Conservation (phyloP, 2,888 invertebrate species). For the Watsonalla binaria region DNA sequence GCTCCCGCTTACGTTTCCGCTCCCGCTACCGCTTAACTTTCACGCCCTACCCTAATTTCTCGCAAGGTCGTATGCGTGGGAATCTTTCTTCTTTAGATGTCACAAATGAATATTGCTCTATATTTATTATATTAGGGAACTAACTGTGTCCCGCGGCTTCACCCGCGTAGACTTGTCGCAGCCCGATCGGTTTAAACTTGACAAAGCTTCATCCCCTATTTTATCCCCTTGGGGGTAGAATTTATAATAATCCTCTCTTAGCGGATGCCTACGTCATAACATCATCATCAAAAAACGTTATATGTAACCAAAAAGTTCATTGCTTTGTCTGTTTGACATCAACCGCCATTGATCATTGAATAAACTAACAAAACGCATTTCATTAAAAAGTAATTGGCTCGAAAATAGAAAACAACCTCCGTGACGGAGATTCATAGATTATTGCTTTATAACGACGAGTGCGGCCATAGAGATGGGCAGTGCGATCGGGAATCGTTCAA, state of each 20-base stretch:
- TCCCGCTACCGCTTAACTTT: constrained; percentile 9
- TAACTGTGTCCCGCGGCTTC: too few species aligned
- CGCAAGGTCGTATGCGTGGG: constrained; percentile 43
- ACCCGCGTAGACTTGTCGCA: too few species aligned
- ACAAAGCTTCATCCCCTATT: too few species aligned
- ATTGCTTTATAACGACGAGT: constrained; percentile 35
- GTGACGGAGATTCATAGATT: constrained; percentile 31
- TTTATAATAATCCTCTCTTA: too few species aligned
- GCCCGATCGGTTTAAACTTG: too few species aligned
- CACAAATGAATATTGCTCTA: background rate
- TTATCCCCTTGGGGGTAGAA: too few species aligned
- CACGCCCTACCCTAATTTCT: constrained; percentile 5
- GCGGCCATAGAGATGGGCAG: background rate
- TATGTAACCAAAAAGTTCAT: background rate
- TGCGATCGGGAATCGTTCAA: background rate
- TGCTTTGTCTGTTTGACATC: background rate
- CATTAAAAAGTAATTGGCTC: constrained; percentile 26
- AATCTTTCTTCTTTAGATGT: constrained; percentile 22
- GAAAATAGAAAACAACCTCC: constrained; percentile 28
- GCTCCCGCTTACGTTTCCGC: constrained; percentile 8
- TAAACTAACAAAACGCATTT: constrained; percentile 29
- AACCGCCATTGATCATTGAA: constrained; percentile 17
- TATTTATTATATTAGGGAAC: background rate
- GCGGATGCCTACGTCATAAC: too few species aligned
- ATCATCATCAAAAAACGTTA: too few species aligned